A percentile compares a stretch with the other conserved stretches of the same genome.
These are phyloP conservation scores for Dynastes maya DNA, from an alignment of 2,888 invertebrate genomes.

Conservation along the genomic window DNA sequence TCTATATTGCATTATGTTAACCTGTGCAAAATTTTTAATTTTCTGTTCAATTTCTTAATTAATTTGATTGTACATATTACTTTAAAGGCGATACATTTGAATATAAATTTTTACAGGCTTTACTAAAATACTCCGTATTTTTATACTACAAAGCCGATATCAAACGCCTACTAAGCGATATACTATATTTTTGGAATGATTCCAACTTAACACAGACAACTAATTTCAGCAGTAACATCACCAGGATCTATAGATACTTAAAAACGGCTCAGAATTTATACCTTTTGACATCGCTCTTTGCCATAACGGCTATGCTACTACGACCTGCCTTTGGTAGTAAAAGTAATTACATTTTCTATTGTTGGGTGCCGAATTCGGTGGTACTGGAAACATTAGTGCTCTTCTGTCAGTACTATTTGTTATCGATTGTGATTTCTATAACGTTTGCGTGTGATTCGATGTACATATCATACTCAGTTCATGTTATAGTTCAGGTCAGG, in stretches of 20 bases:
- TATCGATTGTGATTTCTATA: conserved; percentile 11
- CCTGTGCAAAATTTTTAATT: no score
- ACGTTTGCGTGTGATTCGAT: conserved; percentile 28
- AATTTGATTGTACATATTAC: no score
- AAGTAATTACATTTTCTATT: conserved; percentile 27
- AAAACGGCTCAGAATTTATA: conserved; percentile 20
- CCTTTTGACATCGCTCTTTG: neutral
- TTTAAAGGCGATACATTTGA: no score
- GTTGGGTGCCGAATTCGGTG: conserved; percentile 29
- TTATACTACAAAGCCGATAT: conserved; percentile 37
- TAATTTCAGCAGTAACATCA: neutral
- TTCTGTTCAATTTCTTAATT: no score
- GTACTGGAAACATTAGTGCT: conserved; percentile 25
- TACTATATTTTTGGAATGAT: conserved; percentile 35
- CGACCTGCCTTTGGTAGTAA: conserved; percentile 19
- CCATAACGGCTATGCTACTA: conserved; percentile 5
- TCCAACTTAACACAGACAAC: neutral
- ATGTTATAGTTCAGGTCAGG: conserved; percentile 37
- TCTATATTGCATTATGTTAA: no score
- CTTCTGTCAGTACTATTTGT: conserved; percentile 32
- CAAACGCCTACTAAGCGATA: conserved; percentile 20
- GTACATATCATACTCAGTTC: conserved; percentile 41
- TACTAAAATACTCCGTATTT: conserved; percentile 40
- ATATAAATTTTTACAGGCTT: conserved; percentile 9
- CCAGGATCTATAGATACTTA: conserved; percentile 7